Evolutionary conservation across 2,113 vertebrate species (phyloP).

Genomic region (Vombatus ursinus): DNA sequence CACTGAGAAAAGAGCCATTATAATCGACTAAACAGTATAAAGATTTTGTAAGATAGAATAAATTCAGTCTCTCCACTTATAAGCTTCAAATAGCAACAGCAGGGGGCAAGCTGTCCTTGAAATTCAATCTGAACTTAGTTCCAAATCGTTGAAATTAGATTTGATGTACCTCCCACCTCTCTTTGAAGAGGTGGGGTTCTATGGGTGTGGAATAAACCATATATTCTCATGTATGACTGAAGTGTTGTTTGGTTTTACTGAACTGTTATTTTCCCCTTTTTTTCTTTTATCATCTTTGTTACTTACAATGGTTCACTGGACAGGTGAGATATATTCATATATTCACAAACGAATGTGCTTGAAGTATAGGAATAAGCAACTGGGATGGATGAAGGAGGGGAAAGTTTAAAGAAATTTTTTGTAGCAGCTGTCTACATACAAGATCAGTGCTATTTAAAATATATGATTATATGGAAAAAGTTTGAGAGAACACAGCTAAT

Average conservation of each 20-base stretch:
- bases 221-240: not conserved
- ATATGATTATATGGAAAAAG: not conserved
- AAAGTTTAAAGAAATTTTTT: not conserved
- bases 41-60: not conserved
- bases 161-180: not conserved
- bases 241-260: not conserved
- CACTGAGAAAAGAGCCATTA: not conserved
- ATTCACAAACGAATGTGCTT: not conserved
- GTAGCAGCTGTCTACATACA: not conserved
- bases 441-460: not conserved
- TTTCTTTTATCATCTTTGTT: not conserved
- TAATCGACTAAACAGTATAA: not conserved
- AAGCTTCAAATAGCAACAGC: not conserved
- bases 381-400: not conserved
- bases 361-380: too few species aligned
- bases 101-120: not conserved
- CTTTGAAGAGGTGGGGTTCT: not conserved
- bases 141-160: not conserved
- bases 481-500: not conserved
- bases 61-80: not conserved
- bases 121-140: not conserved
- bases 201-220: not conserved
- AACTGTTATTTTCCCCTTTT: not conserved
- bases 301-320: not conserved
- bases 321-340: not conserved